Conservation (phyloP, 1,140 invertebrate species). For the Ylistrum balloti region DNA sequence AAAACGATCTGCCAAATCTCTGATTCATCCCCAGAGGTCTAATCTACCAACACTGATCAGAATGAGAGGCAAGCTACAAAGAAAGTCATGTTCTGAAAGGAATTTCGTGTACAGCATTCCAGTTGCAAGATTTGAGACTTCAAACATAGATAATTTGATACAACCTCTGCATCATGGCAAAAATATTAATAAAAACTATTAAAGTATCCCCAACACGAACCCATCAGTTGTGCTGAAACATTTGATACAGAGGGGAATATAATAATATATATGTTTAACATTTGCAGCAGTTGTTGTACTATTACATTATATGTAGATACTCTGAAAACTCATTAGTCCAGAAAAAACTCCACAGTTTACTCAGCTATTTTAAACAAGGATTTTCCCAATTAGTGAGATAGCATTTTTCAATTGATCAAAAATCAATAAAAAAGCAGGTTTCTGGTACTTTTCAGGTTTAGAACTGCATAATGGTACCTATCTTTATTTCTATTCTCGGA, state of each 20-base stretch:
- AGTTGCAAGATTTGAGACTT: conserved; percentile 15
- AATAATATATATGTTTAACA: not conserved
- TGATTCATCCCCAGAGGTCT: not conserved
- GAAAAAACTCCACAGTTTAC: too few species aligned
- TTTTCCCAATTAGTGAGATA: not conserved
- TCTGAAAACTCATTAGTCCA: not conserved
- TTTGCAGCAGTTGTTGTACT: not conserved
- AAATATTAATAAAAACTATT: conserved; percentile 41
- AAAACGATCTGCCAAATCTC: not conserved
- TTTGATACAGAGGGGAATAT: not conserved
- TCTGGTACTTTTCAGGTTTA: too few species aligned
- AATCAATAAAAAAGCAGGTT: too few species aligned
- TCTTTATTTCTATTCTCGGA: too few species aligned
- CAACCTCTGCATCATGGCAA: conserved; percentile 25
- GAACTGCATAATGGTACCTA: too few species aligned
- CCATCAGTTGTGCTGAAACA: conserved; percentile 10
- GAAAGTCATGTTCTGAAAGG: conserved; percentile 6
- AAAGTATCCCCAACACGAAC: not conserved
- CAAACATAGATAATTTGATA: conserved; percentile 18
- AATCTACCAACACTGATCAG: conserved; percentile 1
- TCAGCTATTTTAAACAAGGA: too few species aligned
- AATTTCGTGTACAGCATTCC: conserved; percentile 10
- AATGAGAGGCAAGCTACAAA: not conserved
- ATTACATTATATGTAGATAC: not conserved
- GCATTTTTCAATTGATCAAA: not conserved